phyloP scores from a whole-genome alignment of 2,113 vertebrate genomes.

The Acinonyx jubatus region DNA sequence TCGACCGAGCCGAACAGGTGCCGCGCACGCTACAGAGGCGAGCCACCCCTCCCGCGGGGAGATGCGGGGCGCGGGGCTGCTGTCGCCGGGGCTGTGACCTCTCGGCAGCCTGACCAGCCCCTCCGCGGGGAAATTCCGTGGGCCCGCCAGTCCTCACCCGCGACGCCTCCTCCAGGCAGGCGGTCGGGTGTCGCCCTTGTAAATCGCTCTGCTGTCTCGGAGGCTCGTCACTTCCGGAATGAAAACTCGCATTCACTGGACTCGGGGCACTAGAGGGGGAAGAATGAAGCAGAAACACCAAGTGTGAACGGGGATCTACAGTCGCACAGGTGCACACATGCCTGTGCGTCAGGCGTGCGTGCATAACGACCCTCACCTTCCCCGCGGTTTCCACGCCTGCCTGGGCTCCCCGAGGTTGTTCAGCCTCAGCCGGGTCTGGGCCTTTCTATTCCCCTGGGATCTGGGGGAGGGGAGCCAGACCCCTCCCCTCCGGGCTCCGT shows the following conservation, averaged over 20 bases:
- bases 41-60: background rate
- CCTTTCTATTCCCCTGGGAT: background rate
- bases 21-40: background rate
- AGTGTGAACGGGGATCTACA: background rate
- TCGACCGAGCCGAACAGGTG: too few relatives aligned
- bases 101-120: background rate
- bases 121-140: background rate
- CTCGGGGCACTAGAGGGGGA: too few relatives aligned
- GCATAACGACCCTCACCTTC: background rate
- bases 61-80: background rate
- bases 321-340: background rate
- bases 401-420: background rate
- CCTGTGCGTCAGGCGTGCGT: rapidly evolving
- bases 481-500: rapidly evolving
- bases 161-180: background rate
- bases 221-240: background rate
- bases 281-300: too few relatives aligned
- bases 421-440: background rate
- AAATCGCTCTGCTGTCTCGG: background rate
- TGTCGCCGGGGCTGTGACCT: too few relatives aligned
- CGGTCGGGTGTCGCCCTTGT: background rate
- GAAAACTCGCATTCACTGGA: background rate
- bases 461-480: rapidly evolving
- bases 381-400: background rate
- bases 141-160: background rate